phyloP scores from a whole-genome alignment of 2,797 vertebrate genomes.

The Mallotus villosus region DNA sequence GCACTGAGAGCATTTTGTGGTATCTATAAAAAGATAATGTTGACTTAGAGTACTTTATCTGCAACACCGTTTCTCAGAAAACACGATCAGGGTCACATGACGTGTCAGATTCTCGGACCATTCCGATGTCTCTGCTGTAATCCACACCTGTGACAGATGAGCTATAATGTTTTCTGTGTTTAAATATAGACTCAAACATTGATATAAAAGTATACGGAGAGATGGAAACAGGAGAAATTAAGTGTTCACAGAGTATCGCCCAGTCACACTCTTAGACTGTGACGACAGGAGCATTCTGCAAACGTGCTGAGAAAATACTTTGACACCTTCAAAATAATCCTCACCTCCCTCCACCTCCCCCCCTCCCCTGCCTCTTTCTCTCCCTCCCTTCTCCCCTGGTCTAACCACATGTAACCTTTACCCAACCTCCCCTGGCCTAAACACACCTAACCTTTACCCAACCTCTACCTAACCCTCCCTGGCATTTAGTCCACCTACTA shows the following conservation, averaged over 20 bases:
- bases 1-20: background rate
- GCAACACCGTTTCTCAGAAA: conserved; percentile 33
- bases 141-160: conserved; percentile 49
- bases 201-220: conserved; percentile 43
- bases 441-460: background rate
- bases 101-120: conserved; percentile 33
- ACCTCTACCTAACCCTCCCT: no score
- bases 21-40: conserved; percentile 31
- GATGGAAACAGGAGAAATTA: conserved; percentile 48
- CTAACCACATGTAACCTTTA: background rate
- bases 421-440: background rate
- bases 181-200: conserved; percentile 68
- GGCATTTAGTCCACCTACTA: no score
- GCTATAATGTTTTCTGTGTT: conserved; percentile 49
- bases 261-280: conserved; percentile 25
- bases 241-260: conserved; percentile 54
- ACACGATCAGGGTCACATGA: conserved; percentile 31
- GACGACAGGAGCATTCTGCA: conserved; percentile 38
- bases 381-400: background rate
- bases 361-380: background rate
- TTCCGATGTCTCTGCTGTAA: conserved; percentile 42
- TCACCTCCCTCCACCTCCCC: no score
- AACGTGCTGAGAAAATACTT: conserved; percentile 47
- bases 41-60: conserved; percentile 25
- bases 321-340: conserved; percentile 17